phyloP scores from a whole-genome alignment of 2,888 invertebrate species.

The Drosophila mimica region DNA sequence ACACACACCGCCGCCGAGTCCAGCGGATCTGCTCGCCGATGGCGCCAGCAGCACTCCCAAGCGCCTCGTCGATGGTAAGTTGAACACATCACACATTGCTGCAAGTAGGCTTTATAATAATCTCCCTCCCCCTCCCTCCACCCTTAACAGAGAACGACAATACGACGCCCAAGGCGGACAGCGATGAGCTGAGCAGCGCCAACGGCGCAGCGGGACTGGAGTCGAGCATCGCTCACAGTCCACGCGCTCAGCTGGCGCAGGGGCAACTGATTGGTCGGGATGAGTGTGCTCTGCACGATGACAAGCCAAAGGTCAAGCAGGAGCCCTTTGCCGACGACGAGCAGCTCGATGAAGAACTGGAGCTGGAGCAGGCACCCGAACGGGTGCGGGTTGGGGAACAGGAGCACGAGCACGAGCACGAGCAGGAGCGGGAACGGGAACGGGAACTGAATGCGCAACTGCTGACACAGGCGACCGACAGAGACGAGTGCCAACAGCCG shows the following conservation, averaged over 20 bases:
- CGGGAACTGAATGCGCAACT: constrained; percentile 12
- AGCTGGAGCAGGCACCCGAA: constrained; percentile 33
- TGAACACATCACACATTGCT: neutral
- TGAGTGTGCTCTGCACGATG: constrained; percentile 50
- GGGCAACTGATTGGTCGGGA: constrained; percentile 37
- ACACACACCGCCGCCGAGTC: constrained; percentile 91
- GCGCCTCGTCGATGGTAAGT: constrained; percentile 87
- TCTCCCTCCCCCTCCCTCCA: no score
- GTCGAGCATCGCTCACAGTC: constrained; percentile 86
- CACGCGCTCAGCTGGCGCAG: constrained; percentile 85
- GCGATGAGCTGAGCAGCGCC: constrained; percentile 37
- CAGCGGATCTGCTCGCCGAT: constrained; percentile 91
- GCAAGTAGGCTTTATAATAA: neutral
- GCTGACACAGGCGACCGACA: constrained; percentile 10
- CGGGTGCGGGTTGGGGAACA: constrained; percentile 10
- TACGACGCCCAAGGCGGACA: constrained; percentile 87
- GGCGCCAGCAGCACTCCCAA: constrained; percentile 94
- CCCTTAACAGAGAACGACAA: constrained; percentile 85
- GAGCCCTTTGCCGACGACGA: constrained; percentile 72
- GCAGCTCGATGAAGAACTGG: constrained; percentile 24
- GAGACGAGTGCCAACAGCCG: constrained; percentile 83
- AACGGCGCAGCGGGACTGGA: constrained; percentile 26
- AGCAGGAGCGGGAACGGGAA: constrained; percentile 33
- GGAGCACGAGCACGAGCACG: constrained; percentile 18
- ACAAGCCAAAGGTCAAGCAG: constrained; percentile 75